Evolutionary conservation across 1,140 invertebrate genomes (phyloP).

Genomic region (Drosophila pectinifera): DNA sequence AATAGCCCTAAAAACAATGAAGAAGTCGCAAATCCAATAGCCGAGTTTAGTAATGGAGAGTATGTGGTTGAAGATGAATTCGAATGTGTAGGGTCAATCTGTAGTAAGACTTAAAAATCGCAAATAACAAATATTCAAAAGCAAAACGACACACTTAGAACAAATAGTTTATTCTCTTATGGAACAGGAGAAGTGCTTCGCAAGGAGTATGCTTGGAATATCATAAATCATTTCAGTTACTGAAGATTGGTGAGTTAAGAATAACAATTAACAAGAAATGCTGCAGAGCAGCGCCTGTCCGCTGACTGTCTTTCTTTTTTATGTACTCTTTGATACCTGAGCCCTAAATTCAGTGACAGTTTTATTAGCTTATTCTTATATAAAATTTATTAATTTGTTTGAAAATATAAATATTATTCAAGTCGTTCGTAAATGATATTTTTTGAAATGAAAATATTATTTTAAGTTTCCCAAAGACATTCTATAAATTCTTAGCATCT

Average conservation of each 20-base stretch:
- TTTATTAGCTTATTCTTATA: no score
- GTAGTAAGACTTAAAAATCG: neutral
- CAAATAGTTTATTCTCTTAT: neutral
- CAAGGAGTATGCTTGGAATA: neutral
- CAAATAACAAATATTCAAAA: neutral
- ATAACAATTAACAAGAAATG: neutral
- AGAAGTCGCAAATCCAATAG: conserved; percentile 20
- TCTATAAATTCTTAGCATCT: no score
- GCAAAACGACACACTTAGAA: neutral
- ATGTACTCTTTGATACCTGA: no score
- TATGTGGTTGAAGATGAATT: conserved; percentile 16
- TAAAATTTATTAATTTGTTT: no score
- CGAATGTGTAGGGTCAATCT: conserved; percentile 26
- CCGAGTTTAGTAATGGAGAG: conserved; percentile 25
- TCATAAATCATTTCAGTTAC: neutral
- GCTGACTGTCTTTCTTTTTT: no score
- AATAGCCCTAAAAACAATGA: conserved; percentile 24
- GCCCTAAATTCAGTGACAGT: no score
- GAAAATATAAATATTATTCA: no score
- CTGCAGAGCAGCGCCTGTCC: neutral
- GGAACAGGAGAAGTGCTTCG: neutral
- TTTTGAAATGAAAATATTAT: no score
- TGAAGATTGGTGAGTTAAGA: neutral
- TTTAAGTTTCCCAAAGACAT: no score
- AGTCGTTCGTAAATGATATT: no score